phyloP scores from a whole-genome alignment of 2,888 invertebrate species.

The Seladonia tumulorum region DNA sequence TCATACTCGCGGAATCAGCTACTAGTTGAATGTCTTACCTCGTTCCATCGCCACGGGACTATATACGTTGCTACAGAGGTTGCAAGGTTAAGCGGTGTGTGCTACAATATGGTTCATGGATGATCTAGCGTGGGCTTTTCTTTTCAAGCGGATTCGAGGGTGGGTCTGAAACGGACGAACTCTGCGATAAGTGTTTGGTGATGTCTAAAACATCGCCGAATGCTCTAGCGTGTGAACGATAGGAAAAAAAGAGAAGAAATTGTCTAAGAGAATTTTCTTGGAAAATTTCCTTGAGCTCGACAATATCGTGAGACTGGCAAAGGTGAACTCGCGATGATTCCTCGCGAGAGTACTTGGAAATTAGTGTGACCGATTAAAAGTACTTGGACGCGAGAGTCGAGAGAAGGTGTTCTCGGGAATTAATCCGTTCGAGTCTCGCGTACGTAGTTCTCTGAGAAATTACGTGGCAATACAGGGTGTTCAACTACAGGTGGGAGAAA shows the following conservation, averaged over 20 bases:
- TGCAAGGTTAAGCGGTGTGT: conserved; percentile 33
- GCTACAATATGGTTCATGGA: background rate
- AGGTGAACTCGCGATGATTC: background rate
- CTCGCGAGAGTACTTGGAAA: background rate
- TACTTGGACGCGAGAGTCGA: background rate
- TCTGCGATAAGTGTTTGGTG: background rate
- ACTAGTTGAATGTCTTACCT: conserved; percentile 55
- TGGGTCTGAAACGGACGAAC: background rate
- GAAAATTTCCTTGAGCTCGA: conserved; percentile 39
- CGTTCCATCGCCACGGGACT: conserved; percentile 39
- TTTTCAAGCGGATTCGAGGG: background rate
- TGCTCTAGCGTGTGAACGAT: background rate
- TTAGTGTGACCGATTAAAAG: background rate
- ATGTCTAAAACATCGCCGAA: background rate
- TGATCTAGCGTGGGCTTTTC: background rate
- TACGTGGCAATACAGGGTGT: too few species aligned
- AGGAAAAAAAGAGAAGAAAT: background rate
- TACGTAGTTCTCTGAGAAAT: too few species aligned
- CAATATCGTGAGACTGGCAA: conserved; percentile 3
- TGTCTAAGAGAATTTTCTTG: conserved; percentile 14
- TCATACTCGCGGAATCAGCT: conserved; percentile 56
- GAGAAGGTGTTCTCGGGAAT: background rate
- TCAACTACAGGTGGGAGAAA: too few species aligned
- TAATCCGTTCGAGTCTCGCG: background rate
- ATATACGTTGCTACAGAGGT: conserved; percentile 41